Evolutionary conservation across 2,888 invertebrate genomes (phyloP).

Genomic region (Yponomeuta sedellus): DNA sequence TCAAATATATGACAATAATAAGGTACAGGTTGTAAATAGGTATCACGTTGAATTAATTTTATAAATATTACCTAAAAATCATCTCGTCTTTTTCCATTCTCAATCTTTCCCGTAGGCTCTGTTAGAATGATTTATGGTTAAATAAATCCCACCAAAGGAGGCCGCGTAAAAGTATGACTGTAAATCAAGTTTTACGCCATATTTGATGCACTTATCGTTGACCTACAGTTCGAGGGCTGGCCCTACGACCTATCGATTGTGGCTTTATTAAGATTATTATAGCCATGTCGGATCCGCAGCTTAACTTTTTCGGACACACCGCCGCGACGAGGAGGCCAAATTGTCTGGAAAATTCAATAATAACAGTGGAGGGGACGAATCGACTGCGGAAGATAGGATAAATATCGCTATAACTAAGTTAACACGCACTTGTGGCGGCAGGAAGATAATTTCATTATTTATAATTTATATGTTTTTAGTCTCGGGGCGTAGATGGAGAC

Average conservation of each 20-base stretch:
- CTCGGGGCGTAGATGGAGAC: too few species aligned
- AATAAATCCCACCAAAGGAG: neutral
- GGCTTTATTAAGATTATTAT: constrained; percentile 12
- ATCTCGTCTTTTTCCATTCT: too few species aligned
- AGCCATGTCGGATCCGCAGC: constrained; percentile 4
- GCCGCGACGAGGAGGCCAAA: neutral
- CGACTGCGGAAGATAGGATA: neutral
- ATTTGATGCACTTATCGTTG: constrained; percentile 3
- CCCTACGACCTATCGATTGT: neutral
- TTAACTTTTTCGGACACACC: constrained; percentile 8
- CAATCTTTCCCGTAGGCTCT: too few species aligned
- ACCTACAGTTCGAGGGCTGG: neutral
- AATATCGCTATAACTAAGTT: neutral
- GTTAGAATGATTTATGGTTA: neutral
- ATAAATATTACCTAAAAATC: too few species aligned
- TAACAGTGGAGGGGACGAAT: constrained; percentile 8
- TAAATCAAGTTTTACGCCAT: neutral
- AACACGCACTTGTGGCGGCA: neutral
- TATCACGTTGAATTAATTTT: too few species aligned
- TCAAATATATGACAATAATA: too few species aligned
- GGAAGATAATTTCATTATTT: too few species aligned
- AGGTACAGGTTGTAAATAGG: too few species aligned
- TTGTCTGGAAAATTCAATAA: constrained; percentile 15
- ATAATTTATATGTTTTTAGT: too few species aligned
- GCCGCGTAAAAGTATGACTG: neutral